phyloP scores from a whole-genome alignment of 2,113 vertebrate species.

The Hymenochirus boettgeri region DNA sequence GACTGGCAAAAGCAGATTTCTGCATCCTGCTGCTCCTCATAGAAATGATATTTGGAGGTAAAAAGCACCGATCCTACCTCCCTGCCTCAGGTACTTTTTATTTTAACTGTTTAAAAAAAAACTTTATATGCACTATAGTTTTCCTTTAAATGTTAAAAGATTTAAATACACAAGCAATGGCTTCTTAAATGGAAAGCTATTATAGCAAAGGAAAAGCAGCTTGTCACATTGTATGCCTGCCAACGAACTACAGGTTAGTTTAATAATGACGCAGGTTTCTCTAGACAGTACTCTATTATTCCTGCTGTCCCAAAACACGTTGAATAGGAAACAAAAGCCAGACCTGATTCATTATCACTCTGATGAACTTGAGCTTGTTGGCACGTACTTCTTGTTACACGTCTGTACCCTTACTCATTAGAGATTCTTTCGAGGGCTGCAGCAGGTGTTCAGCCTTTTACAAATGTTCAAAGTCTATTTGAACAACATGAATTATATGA shows the following conservation, averaged over 20 bases:
- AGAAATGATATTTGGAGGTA: too few relatives aligned
- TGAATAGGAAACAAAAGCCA: not conserved
- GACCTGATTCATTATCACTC: not conserved
- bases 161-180: not conserved
- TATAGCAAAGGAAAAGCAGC: not conserved
- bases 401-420: not conserved
- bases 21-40: too few relatives aligned
- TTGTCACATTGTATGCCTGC: not conserved
- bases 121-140: too few relatives aligned
- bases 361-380: not conserved
- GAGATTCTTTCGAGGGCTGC: not conserved
- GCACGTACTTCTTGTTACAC: not conserved
- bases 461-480: not conserved
- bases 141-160: not conserved
- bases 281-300: not conserved
- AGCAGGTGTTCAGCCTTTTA: not conserved
- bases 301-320: not conserved
- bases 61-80: too few relatives aligned
- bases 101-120: too few relatives aligned
- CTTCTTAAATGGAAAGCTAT: not conserved
- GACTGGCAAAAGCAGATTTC: too few relatives aligned
- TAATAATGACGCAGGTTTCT: slow-evolving; percentile 1
- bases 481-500: not conserved
- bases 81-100: too few relatives aligned
- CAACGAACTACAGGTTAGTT: not conserved